Evolutionary conservation across 1,140 invertebrate genomes (phyloP).

Genomic region (Episyrphus balteatus): DNA sequence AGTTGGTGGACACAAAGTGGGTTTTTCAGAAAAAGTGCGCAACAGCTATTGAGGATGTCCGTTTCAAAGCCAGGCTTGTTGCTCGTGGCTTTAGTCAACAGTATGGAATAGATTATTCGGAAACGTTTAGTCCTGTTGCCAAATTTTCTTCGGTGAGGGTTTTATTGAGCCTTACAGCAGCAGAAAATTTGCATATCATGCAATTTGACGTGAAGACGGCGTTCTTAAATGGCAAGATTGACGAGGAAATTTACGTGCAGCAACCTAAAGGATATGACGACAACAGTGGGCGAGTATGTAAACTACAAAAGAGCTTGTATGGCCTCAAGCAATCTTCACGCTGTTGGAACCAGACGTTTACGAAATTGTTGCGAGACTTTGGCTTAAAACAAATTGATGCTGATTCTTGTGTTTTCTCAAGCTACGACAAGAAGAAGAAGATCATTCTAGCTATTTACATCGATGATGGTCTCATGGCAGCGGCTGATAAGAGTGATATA

Average conservation of each 20-base stretch:
- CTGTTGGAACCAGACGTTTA: slow-evolving; percentile 28
- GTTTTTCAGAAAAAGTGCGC: slow-evolving; percentile 8
- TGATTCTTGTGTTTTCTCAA: slow-evolving; percentile 35
- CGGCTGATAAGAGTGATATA: slow-evolving; percentile 10
- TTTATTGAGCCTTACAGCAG: slow-evolving; percentile 9
- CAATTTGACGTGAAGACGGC: slow-evolving; percentile 21
- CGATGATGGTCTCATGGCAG: slow-evolving; percentile 37
- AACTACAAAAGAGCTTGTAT: slow-evolving; percentile 29
- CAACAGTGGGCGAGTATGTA: slow-evolving; percentile 15
- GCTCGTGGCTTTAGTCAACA: slow-evolving; percentile 30
- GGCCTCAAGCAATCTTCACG: slow-evolving; percentile 36
- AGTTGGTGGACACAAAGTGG: not conserved
- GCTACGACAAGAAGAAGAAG: slow-evolving; percentile 11
- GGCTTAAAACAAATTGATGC: slow-evolving; percentile 24
- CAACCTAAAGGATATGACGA: slow-evolving; percentile 20
- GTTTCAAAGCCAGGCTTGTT: slow-evolving; percentile 32
- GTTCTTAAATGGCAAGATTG: slow-evolving; percentile 31
- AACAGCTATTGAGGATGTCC: not conserved
- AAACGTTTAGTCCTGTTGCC: slow-evolving; percentile 12
- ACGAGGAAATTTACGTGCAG: slow-evolving; percentile 31
- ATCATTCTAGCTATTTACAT: slow-evolving; percentile 37
- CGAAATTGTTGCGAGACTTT: slow-evolving; percentile 19
- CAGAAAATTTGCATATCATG: not conserved
- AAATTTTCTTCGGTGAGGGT: slow-evolving; percentile 15
- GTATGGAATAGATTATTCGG: slow-evolving; percentile 18